Evolutionary conservation across 2,113 vertebrate genomes (phyloP).

Genomic region (Accipiter cooperii): DNA sequence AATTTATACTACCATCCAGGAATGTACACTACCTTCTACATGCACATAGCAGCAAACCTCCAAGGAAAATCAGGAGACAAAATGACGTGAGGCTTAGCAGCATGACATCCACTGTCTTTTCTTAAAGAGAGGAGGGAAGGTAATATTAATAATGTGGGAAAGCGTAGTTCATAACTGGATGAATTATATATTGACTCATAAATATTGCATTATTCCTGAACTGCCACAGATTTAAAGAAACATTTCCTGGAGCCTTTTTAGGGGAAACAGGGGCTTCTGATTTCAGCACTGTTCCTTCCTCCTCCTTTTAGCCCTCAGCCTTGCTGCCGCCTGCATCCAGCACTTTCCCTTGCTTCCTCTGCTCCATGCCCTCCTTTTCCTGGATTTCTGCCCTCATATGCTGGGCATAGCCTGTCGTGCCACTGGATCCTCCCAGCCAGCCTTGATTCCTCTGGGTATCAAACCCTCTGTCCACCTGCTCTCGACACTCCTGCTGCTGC

Average conservation of each 20-base stretch:
- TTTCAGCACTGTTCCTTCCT: background rate
- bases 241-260: background rate
- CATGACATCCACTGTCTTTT: background rate
- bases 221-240: background rate
- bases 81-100: background rate
- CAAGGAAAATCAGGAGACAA: background rate
- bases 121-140: background rate
- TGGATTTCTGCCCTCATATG: background rate
- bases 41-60: background rate
- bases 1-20: background rate
- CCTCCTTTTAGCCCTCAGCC: background rate
- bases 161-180: background rate
- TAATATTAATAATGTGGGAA: background rate
- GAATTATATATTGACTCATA: background rate
- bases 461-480: background rate
- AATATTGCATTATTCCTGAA: background rate
- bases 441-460: background rate
- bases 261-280: background rate
- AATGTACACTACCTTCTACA: constrained; percentile 25
- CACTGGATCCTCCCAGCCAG: background rate
- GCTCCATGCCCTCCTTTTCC: background rate
- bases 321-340: background rate
- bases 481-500: background rate
- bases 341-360: background rate
- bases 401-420: background rate